These are phyloP conservation scores for Rhinolophus ferrumequinum DNA, from an alignment of 2,113 vertebrate genomes.

Conservation along the genomic window DNA sequence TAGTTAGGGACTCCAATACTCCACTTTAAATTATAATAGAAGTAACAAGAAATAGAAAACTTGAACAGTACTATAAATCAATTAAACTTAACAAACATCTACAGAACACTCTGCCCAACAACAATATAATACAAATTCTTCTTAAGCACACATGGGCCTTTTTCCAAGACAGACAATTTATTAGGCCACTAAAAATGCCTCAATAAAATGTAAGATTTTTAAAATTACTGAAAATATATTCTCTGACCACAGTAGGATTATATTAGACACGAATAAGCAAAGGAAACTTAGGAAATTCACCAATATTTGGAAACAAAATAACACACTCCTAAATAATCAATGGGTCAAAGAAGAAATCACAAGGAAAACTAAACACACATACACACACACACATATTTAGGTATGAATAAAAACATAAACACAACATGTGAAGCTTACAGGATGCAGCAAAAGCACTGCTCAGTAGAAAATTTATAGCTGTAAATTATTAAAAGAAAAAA, in stretches of 20 bases:
- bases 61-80: background rate
- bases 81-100: background rate
- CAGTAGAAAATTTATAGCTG: background rate
- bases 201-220: background rate
- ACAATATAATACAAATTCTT: background rate
- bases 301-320: slow-evolving; percentile 27
- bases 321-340: background rate
- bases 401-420: background rate
- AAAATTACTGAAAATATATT: background rate
- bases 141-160: background rate
- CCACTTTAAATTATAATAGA: background rate
- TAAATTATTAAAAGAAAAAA: background rate
- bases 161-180: background rate
- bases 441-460: background rate
- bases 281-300: background rate
- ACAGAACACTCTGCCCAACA: background rate
- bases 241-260: background rate
- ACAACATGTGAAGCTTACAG: background rate
- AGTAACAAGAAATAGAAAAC: background rate
- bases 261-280: background rate
- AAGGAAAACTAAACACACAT: background rate
- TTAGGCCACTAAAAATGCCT: background rate
- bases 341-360: background rate
- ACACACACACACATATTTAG: background rate
- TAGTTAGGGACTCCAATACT: background rate